Evolutionary conservation across 2,797 vertebrate genomes (phyloP).

Genomic region (Limosa lapponica): DNA sequence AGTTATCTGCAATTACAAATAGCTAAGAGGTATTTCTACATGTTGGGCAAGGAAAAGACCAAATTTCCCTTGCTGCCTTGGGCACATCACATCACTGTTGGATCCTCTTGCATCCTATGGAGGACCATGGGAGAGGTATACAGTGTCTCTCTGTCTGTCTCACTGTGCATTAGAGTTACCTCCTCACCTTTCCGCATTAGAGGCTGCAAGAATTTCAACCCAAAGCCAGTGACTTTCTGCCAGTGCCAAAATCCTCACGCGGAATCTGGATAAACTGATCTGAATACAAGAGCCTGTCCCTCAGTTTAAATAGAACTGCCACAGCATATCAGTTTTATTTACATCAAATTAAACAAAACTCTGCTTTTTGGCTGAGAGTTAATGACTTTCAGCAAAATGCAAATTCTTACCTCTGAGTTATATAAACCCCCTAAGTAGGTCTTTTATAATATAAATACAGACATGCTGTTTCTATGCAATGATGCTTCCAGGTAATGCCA

Average conservation of each 20-base stretch:
- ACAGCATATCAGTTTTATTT: slow-evolving; percentile 36
- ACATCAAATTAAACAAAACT: slow-evolving; percentile 21
- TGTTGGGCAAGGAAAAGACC: neutral
- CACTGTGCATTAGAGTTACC: neutral
- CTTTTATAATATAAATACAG: neutral
- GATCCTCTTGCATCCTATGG: neutral
- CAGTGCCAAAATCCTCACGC: neutral
- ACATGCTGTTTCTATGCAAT: neutral
- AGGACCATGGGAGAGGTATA: rapidly evolving
- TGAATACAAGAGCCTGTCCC: neutral
- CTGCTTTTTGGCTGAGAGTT: slow-evolving; percentile 34
- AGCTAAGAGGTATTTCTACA: neutral
- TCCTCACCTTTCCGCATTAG: neutral
- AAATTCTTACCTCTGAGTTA: slow-evolving; percentile 51
- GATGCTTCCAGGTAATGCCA: neutral
- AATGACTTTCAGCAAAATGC: slow-evolving; percentile 28
- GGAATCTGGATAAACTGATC: neutral
- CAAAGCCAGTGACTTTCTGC: neutral
- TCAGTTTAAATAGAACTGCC: slow-evolving; percentile 26
- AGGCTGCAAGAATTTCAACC: neutral
- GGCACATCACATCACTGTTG: neutral
- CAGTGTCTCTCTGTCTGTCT: neutral
- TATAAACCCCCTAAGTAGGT: neutral
- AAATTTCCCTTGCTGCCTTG: neutral
- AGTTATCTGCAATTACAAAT: neutral